Percentiles rank a stretch among this genome's conserved stretches.
These are phyloP conservation scores for Chlamydotis undulata DNA, from an alignment of 2,113 vertebrate genomes.

Conservation along the genomic window DNA sequence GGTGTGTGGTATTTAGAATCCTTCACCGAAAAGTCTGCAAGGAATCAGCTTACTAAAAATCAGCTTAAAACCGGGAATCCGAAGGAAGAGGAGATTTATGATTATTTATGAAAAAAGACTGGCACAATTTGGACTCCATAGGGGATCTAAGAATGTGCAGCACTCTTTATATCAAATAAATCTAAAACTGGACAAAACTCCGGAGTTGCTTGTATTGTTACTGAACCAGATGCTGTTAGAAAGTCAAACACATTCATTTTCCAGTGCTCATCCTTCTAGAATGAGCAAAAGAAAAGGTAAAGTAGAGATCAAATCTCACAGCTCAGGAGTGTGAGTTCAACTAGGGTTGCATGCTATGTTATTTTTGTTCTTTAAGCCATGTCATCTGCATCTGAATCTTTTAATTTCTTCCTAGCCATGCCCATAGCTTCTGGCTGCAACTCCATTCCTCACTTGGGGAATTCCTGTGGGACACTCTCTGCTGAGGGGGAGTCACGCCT, in stretches of 20 bases:
- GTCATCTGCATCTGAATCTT: neutral
- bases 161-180: neutral
- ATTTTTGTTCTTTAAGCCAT: neutral
- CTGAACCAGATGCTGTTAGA: neutral
- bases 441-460: neutral
- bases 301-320: neutral
- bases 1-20: neutral
- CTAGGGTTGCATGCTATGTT: neutral
- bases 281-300: neutral
- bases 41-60: neutral
- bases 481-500: rapidly evolving
- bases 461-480: neutral
- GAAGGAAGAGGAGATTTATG: neutral
- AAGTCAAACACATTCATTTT: neutral
- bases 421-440: neutral
- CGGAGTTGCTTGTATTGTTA: neutral
- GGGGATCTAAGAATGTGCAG: neutral
- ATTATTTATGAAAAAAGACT: neutral
- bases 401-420: neutral
- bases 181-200: neutral
- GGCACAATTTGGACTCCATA: neutral
- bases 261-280: neutral
- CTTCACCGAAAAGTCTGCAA: neutral
- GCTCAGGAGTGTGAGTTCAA: neutral
- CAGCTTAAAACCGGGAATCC: neutral